phyloP scores from a whole-genome alignment of 2,797 vertebrate genomes.

The Ambastaia sidthimunki region DNA sequence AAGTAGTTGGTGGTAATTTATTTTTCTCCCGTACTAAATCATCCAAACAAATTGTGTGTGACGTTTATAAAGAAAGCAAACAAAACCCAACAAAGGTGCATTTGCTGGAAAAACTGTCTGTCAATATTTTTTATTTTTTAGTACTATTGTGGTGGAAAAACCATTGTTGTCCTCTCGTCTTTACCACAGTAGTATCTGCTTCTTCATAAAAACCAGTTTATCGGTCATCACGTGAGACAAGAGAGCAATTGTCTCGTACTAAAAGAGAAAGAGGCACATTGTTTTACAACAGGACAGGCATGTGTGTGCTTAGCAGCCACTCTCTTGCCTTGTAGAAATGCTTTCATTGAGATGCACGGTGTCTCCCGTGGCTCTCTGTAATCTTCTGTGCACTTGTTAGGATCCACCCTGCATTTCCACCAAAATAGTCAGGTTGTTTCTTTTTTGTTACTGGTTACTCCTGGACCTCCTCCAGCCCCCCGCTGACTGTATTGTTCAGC shows the following conservation, averaged over 20 bases:
- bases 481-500: conserved; percentile 74
- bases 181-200: background rate
- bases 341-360: conserved; percentile 78
- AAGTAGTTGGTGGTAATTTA: background rate
- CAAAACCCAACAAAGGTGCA: conserved; percentile 25
- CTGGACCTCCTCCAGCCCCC: conserved; percentile 67
- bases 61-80: conserved; percentile 29
- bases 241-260: conserved; percentile 71
- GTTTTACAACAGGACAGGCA: conserved; percentile 73
- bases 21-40: background rate
- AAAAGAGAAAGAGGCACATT: conserved; percentile 61
- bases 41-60: background rate
- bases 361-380: conserved; percentile 71
- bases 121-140: background rate
- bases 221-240: conserved; percentile 71
- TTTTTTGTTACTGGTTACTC: conserved; percentile 75
- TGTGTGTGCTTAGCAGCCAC: conserved; percentile 65
- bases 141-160: conserved; percentile 17
- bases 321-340: conserved; percentile 71
- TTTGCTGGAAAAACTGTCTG: background rate
- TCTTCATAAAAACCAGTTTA: conserved; percentile 63
- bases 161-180: conserved; percentile 31
- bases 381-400: conserved; percentile 69
- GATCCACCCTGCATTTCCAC: conserved; percentile 69
- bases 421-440: conserved; percentile 75